Conservation (phyloP, 2,888 invertebrate species). For the Lamellibrachia satsuma region DNA sequence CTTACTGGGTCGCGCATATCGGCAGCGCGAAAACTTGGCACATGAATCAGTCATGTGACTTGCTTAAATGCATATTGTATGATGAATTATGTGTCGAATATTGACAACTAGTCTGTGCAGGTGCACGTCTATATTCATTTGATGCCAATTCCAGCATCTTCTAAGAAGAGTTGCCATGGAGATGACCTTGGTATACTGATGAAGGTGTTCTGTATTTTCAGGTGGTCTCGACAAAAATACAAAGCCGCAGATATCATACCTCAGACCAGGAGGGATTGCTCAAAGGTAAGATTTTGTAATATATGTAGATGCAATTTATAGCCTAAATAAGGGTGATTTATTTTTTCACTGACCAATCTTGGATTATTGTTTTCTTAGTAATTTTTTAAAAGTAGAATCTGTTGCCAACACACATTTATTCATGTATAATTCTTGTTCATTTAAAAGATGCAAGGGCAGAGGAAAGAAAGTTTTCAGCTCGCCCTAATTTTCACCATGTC, state of each 20-base stretch:
- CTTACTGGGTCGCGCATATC: neutral
- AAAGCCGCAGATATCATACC: conserved; percentile 75
- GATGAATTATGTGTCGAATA: neutral
- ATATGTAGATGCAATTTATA: neutral
- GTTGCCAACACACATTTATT: too few relatives aligned
- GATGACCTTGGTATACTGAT: conserved; percentile 22
- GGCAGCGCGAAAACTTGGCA: neutral
- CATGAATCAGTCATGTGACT: neutral
- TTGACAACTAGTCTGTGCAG: neutral
- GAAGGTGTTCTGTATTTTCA: conserved; percentile 50
- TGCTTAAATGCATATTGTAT: neutral
- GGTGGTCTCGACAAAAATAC: conserved; percentile 77
- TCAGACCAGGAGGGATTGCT: conserved; percentile 77
- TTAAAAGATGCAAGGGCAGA: too few relatives aligned
- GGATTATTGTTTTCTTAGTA: neutral
- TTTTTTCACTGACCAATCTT: conserved; percentile 25
- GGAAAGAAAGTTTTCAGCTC: too few relatives aligned
- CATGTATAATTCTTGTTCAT: too few relatives aligned
- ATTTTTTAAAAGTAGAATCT: neutral
- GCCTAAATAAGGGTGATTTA: conserved; percentile 22
- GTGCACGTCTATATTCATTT: neutral
- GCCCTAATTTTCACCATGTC: too few relatives aligned
- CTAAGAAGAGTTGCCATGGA: neutral
- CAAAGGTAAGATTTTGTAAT: conserved; percentile 66
- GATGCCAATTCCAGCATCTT: neutral